Evolutionary conservation across 2,888 invertebrate genomes (phyloP).

Genomic region (Drosophila kambysellisi): DNA sequence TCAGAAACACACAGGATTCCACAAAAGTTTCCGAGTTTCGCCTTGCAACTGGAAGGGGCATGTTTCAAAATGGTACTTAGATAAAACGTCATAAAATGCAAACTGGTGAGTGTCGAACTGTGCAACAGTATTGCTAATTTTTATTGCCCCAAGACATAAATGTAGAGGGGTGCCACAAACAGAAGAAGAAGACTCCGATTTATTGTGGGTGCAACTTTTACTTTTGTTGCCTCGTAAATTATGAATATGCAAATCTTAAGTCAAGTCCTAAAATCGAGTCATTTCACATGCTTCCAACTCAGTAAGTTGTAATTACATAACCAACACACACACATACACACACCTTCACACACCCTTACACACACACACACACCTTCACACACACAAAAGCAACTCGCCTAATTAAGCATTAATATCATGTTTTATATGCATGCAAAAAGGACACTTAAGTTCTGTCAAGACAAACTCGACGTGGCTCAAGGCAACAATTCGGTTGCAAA

Average conservation of each 20-base stretch:
- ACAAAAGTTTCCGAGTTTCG: constrained; percentile 24
- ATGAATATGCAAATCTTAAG: constrained; percentile 64
- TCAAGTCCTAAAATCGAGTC: constrained; percentile 40
- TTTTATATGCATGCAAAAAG: constrained; percentile 69
- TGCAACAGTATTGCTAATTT: constrained; percentile 33
- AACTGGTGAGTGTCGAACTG: constrained; percentile 24
- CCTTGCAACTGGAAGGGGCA: not conserved
- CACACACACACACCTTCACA: constrained; percentile 10
- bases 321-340: constrained; percentile 22
- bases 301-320: constrained; percentile 45
- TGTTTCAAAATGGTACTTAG: not conserved
- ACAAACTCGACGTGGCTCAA: constrained; percentile 12
- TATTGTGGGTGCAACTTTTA: not conserved
- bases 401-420: constrained; percentile 78
- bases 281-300: constrained; percentile 23
- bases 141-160: constrained; percentile 9
- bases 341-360: not conserved
- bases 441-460: constrained; percentile 24
- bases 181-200: not conserved
- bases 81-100: constrained; percentile 57
- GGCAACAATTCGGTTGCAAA: not conserved
- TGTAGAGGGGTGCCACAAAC: not conserved
- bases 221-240: constrained; percentile 46
- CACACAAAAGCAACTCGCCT: constrained; percentile 50
- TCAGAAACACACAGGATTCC: constrained; percentile 16